These are phyloP conservation scores for Acropora tenuis DNA, from an alignment of 64 coral and sea anemone genomes.

Conservation along the genomic window DNA sequence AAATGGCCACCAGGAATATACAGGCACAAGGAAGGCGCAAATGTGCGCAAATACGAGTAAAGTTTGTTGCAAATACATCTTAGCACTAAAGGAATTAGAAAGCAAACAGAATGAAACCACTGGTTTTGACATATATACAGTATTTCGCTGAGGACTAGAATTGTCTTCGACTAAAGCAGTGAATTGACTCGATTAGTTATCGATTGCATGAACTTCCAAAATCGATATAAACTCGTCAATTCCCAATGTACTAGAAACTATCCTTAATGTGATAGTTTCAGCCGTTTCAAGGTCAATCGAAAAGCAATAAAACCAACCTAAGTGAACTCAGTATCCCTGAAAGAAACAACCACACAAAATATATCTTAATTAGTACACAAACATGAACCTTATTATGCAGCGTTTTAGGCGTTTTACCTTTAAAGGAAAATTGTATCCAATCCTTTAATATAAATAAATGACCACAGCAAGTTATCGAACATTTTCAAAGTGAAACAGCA, in stretches of 20 bases:
- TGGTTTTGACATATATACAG: not conserved
- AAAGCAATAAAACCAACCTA: not conserved
- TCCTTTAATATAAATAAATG: no score
- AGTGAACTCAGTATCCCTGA: not conserved
- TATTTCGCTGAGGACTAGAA: no score
- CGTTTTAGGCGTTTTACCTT: no score
- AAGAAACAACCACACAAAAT: no score
- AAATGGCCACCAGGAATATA: conserved; percentile 64
- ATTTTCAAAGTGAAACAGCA: not conserved
- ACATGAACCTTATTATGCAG: no score
- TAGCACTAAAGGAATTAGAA: not conserved
- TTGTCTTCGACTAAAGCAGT: no score
- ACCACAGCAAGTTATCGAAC: no score
- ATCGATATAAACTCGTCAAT: no score
- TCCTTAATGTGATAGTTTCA: not conserved
- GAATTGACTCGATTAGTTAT: not conserved
- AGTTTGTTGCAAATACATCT: not conserved
- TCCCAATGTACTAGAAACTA: no score
- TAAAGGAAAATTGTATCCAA: no score
- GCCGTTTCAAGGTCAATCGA: not conserved
- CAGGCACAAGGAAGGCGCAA: not conserved
- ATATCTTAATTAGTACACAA: no score
- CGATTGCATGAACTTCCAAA: not conserved
- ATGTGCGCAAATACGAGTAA: not conserved
- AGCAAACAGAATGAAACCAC: not conserved